Evolutionary conservation across 2,888 invertebrate species (phyloP).

Genomic region (Gastracanthus pulcherrimus): DNA sequence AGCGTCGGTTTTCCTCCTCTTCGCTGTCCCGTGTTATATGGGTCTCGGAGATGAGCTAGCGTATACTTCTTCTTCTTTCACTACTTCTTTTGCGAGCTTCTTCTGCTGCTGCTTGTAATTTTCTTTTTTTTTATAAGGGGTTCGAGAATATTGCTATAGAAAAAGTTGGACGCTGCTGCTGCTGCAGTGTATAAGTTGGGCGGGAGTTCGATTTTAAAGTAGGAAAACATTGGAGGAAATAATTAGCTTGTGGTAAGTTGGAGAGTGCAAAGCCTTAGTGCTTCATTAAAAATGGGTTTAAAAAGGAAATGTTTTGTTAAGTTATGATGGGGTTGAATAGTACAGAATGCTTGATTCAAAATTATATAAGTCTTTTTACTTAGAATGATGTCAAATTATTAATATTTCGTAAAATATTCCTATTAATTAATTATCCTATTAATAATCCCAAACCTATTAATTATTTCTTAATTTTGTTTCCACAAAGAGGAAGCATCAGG

Average conservation of each 20-base stretch:
- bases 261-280: not conserved
- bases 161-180: not conserved
- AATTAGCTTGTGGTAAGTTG: not conserved
- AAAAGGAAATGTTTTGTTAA: too few species aligned
- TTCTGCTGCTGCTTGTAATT: not conserved
- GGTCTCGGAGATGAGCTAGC: constrained; percentile 37
- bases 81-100: not conserved
- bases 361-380: too few species aligned
- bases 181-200: too few species aligned
- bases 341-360: too few species aligned
- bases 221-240: not conserved
- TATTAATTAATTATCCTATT: too few species aligned
- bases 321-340: too few species aligned
- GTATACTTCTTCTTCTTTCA: not conserved
- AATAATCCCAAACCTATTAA: too few species aligned
- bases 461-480: too few species aligned
- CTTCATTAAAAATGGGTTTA: too few species aligned
- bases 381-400: too few species aligned
- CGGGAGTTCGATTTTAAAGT: constrained; percentile 1
- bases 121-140: not conserved
- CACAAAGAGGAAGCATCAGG: too few species aligned
- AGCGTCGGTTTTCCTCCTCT: not conserved
- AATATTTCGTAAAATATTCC: too few species aligned
- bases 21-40: constrained; percentile 24
- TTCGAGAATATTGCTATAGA: not conserved